These are phyloP conservation scores for Thecocarcelia acutangulata DNA, from an alignment of 2,888 invertebrate species.

Conservation along the genomic window DNA sequence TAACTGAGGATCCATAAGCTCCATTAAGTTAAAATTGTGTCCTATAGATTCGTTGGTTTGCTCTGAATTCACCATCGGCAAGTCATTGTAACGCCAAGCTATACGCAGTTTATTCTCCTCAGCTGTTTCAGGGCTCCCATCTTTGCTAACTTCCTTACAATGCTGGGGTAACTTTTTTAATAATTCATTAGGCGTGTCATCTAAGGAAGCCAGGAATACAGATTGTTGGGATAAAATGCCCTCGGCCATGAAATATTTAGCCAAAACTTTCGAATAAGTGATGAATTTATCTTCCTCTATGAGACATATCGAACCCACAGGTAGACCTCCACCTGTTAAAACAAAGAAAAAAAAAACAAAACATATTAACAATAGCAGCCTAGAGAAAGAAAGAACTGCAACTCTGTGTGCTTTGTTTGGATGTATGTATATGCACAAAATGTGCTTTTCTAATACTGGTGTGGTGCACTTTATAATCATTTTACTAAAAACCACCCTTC, in stretches of 20 bases:
- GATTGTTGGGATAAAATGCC: slow-evolving; percentile 89
- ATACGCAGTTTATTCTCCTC: slow-evolving; percentile 87
- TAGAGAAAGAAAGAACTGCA: slow-evolving; percentile 11
- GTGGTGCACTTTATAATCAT: too few species aligned
- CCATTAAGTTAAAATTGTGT: slow-evolving; percentile 91
- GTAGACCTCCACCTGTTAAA: slow-evolving; percentile 86
- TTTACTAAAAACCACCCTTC: too few species aligned
- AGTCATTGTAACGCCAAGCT: slow-evolving; percentile 94
- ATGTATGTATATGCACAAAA: too few species aligned
- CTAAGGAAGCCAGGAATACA: slow-evolving; percentile 88
- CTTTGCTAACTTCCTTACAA: slow-evolving; percentile 59
- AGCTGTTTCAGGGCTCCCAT: slow-evolving; percentile 78
- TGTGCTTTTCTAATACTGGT: too few species aligned
- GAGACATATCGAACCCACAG: slow-evolving; percentile 86
- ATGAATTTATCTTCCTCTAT: slow-evolving; percentile 93
- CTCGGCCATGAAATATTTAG: slow-evolving; percentile 94
- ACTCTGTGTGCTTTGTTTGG: slow-evolving; percentile 21
- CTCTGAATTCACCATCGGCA: slow-evolving; percentile 84
- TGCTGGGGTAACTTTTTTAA: slow-evolving; percentile 85
- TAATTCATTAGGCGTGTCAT: slow-evolving; percentile 85
- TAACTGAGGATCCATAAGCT: slow-evolving; percentile 85
- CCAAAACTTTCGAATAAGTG: slow-evolving; percentile 88
- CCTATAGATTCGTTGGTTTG: slow-evolving; percentile 84
- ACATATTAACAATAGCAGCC: background rate
- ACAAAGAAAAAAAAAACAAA: background rate